Evolutionary conservation across 2,113 vertebrate species (phyloP).

Genomic region (Pangasianodon hypophthalmus): DNA sequence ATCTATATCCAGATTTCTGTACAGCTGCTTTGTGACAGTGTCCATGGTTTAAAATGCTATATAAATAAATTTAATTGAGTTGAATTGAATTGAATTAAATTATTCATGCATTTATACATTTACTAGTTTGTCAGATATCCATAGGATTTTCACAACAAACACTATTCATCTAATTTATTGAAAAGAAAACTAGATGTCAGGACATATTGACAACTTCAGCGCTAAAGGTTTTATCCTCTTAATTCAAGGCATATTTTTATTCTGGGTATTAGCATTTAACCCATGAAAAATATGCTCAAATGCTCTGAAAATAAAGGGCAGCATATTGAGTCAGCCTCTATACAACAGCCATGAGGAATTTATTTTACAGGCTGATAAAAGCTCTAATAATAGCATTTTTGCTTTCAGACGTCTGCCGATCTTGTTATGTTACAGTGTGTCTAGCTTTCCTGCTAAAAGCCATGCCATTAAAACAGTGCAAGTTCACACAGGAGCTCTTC

Average conservation of each 20-base stretch:
- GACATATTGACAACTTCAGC: background rate
- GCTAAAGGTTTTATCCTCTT: background rate
- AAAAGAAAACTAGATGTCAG: background rate
- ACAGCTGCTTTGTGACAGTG: background rate
- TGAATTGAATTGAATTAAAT: background rate
- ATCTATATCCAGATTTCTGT: background rate
- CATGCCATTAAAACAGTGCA: conserved; percentile 25
- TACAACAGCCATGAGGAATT: background rate
- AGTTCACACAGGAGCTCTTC: conserved; percentile 36
- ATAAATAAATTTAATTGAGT: background rate
- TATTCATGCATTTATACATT: background rate
- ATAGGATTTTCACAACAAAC: background rate
- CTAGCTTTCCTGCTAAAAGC: conserved; percentile 29
- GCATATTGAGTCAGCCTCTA: background rate
- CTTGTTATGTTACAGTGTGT: conserved; percentile 17
- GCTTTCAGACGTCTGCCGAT: conserved; percentile 17
- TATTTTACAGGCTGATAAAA: conserved; percentile 22
- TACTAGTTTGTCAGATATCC: background rate
- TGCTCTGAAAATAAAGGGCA: background rate
- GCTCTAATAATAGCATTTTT: conserved; percentile 22
- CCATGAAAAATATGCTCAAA: background rate
- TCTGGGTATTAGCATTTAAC: background rate
- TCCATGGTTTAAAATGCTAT: background rate
- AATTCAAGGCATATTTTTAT: background rate
- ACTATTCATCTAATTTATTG: background rate